These are phyloP conservation scores for Ypsolopha sequella DNA, from an alignment of 2,888 invertebrate species.

Conservation along the genomic window DNA sequence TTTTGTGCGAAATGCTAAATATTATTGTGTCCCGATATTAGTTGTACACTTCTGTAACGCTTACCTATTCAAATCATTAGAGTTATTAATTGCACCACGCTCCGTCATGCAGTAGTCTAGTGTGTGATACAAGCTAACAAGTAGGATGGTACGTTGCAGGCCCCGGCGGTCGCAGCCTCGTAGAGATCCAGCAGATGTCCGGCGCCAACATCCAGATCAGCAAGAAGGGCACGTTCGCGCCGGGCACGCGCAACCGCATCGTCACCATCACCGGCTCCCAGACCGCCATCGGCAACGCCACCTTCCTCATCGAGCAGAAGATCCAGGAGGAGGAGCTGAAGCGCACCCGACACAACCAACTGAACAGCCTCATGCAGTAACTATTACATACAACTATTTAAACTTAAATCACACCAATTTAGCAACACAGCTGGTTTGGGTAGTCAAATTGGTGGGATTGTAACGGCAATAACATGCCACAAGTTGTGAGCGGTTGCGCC, in stretches of 20 bases:
- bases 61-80: too few species aligned
- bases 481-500: background rate
- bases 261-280: slow-evolving; percentile 94
- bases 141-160: slow-evolving; percentile 50
- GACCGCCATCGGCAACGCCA: slow-evolving; percentile 91
- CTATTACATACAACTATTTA: slow-evolving; percentile 10
- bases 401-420: background rate
- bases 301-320: slow-evolving; percentile 96
- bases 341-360: slow-evolving; percentile 90
- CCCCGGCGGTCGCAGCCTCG: slow-evolving; percentile 95
- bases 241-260: slow-evolving; percentile 96
- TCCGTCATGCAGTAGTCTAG: background rate
- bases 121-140: background rate
- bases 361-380: slow-evolving; percentile 81
- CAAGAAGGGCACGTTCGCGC: slow-evolving; percentile 97
- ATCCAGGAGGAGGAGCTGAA: slow-evolving; percentile 96
- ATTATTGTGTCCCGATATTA: too few species aligned
- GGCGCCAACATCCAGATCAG: slow-evolving; percentile 99
- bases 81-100: background rate
- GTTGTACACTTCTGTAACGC: too few species aligned
- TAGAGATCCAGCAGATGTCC: slow-evolving; percentile 97
- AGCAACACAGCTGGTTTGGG: background rate
- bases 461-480: background rate
- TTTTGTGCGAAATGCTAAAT: too few species aligned
- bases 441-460: background rate